A percentile compares a stretch with the other conserved stretches of the same genome.
Conservation (phyloP, 1,140 invertebrate species). For the Coelopa frigida region DNA sequence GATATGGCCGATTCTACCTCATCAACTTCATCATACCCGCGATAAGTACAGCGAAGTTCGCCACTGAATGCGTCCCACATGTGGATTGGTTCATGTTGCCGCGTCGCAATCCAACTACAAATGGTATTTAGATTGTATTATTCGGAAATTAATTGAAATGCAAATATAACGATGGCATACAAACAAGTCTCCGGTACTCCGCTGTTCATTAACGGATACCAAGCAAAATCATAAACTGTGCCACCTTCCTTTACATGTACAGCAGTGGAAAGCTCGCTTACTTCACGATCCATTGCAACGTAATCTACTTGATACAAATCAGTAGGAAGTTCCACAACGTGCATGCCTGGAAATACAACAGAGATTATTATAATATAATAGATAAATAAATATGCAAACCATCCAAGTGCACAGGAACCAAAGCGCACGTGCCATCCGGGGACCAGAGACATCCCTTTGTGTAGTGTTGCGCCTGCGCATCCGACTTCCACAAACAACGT, state of each 20-base stretch:
- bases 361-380: no score
- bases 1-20: slow-evolving; percentile 80
- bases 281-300: slow-evolving; percentile 40
- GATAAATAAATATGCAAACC: slow-evolving; percentile 46
- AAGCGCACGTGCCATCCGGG: slow-evolving; percentile 77
- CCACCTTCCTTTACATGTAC: slow-evolving; percentile 75
- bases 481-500: slow-evolving; percentile 26
- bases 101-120: slow-evolving; percentile 60
- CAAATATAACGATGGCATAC: slow-evolving; percentile 52
- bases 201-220: slow-evolving; percentile 87
- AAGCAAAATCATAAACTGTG: slow-evolving; percentile 83
- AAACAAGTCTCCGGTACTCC: slow-evolving; percentile 68
- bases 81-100: slow-evolving; percentile 77
- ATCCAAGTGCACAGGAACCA: slow-evolving; percentile 69
- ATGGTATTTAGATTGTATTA: not conserved
- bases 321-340: slow-evolving; percentile 71
- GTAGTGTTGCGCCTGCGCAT: slow-evolving; percentile 47
- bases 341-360: slow-evolving; percentile 47
- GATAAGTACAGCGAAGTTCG: slow-evolving; percentile 69
- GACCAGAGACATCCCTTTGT: slow-evolving; percentile 66
- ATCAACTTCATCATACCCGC: slow-evolving; percentile 79
- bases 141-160: no score
- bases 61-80: slow-evolving; percentile 90
- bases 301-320: slow-evolving; percentile 59
- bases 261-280: slow-evolving; percentile 54